Conservation (phyloP, 2,797 vertebrate species). For the Tolypeutes matacus region DNA sequence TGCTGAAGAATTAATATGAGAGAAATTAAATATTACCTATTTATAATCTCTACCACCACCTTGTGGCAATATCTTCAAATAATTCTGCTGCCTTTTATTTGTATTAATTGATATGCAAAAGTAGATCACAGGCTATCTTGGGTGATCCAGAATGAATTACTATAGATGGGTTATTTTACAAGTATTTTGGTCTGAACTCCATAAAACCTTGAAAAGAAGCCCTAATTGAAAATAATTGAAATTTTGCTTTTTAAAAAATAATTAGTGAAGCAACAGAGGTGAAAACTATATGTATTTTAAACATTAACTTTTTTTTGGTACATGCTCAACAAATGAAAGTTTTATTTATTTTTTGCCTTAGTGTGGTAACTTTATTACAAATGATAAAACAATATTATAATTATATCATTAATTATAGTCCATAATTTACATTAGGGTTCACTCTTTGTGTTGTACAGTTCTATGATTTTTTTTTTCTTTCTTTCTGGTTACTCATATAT, state of each 20-base stretch:
- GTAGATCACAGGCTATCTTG: constrained; percentile 1
- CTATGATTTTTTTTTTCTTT: too few relatives aligned
- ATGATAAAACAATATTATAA: too few relatives aligned
- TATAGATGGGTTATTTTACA: constrained; percentile 40
- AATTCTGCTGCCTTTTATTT: constrained; percentile 53
- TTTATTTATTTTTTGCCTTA: too few relatives aligned
- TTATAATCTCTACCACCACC: constrained; percentile 76
- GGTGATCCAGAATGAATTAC: constrained; percentile 39
- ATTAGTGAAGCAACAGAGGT: constrained; percentile 29
- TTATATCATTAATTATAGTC: too few relatives aligned
- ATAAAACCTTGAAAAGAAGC: constrained; percentile 53
- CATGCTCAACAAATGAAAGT: too few relatives aligned
- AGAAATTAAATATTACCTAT: constrained; percentile 50
- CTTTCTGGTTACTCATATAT: background rate
- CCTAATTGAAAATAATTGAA: constrained; percentile 19
- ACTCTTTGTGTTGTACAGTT: too few relatives aligned
- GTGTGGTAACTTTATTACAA: too few relatives aligned
- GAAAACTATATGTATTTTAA: constrained; percentile 48
- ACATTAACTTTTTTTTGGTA: background rate
- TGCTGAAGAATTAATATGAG: constrained; percentile 66
- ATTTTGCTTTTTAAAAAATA: background rate
- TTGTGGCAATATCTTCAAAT: constrained; percentile 65
- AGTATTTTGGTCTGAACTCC: constrained; percentile 54
- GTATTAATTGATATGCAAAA: background rate
- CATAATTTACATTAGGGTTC: too few relatives aligned